These are phyloP conservation scores for Hemiprocne comata DNA, from an alignment of 2,113 vertebrate genomes.

Conservation along the genomic window DNA sequence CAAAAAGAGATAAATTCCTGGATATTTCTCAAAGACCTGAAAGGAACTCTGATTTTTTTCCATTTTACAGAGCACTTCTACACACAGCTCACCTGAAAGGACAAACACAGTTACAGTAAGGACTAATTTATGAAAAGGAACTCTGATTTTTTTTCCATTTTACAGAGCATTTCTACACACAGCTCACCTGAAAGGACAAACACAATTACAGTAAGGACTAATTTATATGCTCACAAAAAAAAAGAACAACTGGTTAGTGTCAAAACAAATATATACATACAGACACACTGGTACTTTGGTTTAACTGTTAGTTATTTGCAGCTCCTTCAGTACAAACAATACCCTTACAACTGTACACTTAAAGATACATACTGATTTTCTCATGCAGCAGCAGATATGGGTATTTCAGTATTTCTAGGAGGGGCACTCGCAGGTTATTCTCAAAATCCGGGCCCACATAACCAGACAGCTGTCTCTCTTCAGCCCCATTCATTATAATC, in stretches of 20 bases:
- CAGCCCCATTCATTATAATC: slow-evolving; percentile 77
- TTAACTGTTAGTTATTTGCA: neutral
- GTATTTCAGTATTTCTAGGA: slow-evolving; percentile 86
- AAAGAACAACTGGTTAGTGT: neutral
- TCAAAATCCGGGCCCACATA: slow-evolving; percentile 78
- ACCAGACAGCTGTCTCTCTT: slow-evolving; percentile 69
- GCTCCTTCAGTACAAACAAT: neutral
- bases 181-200: slow-evolving; percentile 76
- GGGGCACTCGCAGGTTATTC: slow-evolving; percentile 78
- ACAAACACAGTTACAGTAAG: neutral
- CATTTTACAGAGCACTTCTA: slow-evolving; percentile 83
- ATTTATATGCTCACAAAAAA: neutral
- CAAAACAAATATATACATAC: neutral
- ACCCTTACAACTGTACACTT: rapidly evolving
- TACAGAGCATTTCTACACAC: slow-evolving; percentile 81
- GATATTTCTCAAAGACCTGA: slow-evolving; percentile 82
- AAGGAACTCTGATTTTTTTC: slow-evolving; percentile 78
- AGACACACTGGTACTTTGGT: neutral
- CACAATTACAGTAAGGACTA: neutral
- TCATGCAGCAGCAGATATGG: slow-evolving; percentile 82
- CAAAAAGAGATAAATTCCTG: slow-evolving; percentile 86
- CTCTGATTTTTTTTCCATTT: slow-evolving; percentile 78
- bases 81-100: slow-evolving; percentile 79
- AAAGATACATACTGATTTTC: slow-evolving; percentile 79
- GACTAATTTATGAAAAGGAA: slow-evolving; percentile 59